Base-by-base conservation (phyloP, 2,888 invertebrate genomes). In the Parelbella ahira region DNA sequence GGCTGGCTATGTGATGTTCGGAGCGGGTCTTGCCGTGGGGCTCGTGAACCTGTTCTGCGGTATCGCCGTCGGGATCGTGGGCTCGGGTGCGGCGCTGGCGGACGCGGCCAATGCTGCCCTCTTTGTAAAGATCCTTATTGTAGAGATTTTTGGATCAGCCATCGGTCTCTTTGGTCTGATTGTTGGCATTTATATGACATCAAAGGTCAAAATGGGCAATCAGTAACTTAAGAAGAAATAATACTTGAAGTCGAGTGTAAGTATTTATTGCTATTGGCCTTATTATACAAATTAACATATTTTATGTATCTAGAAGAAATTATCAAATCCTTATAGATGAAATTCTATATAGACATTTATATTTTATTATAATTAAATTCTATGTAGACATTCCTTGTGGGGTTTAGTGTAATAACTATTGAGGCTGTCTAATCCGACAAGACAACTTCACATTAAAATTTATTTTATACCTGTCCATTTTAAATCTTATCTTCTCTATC, bases 111-210 rank as follows among this genome's bases (percentile, higher is more conserved):
- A 99, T 73, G 93, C 97, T 8, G 92, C 95, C 1, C 90, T 99
- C 3, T 99, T 99, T 68, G 99, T 99, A 34, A 99, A 98, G 84
- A 98, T 99, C 75, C 91, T 99, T 25, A 98, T 99, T 76, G 95
- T 99, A 28, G 99, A 99, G 88, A 99, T 99, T 83, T 99, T 99
- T 72, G 99, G 98, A 45, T 97, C 97, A 67, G 99, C 99, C 62
- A 99, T 99, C 69, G 99, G 99, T 67, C 91, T 99, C 10, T 99
- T 99, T 80, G 99, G 99, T 39, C 91, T 99, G 42, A 99, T 99
- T 79, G 98, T 99, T 52, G 98, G 98, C 55, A 98, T 99, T 77
- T 96, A 96, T 76, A 94, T 97, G 94, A 93, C 93, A 47, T 93
- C 94, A 52, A 94, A 91, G 83, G 91, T 93, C 51, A 93, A 93